Evolutionary conservation across 2,797 vertebrate species (phyloP).

Genomic region (Hydrolagus colliei): DNA sequence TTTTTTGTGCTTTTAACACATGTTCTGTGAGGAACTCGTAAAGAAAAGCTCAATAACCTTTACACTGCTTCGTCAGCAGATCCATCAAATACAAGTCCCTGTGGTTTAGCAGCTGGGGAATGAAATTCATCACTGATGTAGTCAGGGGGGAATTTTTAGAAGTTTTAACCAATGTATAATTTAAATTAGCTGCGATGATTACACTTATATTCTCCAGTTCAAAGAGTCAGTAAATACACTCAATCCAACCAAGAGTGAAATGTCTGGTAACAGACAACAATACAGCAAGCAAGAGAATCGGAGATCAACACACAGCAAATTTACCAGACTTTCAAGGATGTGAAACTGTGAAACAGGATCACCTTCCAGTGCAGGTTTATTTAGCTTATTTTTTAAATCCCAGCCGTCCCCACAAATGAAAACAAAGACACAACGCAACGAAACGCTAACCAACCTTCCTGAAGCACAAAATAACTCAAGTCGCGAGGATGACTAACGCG

Average conservation of each 20-base stretch:
- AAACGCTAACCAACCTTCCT: too few species aligned
- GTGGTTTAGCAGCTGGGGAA: neutral
- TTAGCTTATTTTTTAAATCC: too few species aligned
- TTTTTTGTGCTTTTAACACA: neutral
- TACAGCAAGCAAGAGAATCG: too few species aligned
- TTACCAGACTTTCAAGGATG: neutral
- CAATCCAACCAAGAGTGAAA: too few species aligned
- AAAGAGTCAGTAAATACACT: neutral
- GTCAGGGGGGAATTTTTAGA: neutral
- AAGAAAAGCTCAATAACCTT: neutral
- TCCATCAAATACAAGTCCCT: neutral
- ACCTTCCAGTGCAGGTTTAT: too few species aligned
- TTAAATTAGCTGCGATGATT: neutral
- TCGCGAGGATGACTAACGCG: too few species aligned
- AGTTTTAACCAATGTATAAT: neutral
- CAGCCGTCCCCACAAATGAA: too few species aligned
- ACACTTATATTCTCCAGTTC: neutral
- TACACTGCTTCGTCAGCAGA: slow-evolving; percentile 12
- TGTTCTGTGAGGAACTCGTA: neutral
- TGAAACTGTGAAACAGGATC: neutral
- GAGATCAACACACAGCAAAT: neutral
- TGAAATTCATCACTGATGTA: neutral
- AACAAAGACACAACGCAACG: too few species aligned
- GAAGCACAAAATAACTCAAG: too few species aligned
- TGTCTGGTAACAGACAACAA: too few species aligned